Conservation (phyloP, 2,888 invertebrate species). For the Sphaerophoria rueppellii region DNA sequence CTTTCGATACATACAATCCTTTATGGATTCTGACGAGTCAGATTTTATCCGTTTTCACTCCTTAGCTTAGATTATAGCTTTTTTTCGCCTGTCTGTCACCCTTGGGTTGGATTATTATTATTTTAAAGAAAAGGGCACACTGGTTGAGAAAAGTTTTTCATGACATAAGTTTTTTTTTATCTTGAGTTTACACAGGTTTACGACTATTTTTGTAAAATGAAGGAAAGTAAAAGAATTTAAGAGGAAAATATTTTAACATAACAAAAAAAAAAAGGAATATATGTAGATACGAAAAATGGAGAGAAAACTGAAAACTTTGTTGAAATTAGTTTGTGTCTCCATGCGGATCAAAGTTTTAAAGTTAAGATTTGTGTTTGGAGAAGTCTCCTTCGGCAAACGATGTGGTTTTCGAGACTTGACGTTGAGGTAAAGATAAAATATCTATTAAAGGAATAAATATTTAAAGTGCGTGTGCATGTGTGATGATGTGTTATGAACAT, state of each 20-base stretch:
- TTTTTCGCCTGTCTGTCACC: not conserved
- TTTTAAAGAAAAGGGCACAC: not conserved
- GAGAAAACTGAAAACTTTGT: slow-evolving; percentile 35
- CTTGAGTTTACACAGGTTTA: slow-evolving; percentile 16
- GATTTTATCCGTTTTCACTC: not conserved
- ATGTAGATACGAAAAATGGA: not conserved
- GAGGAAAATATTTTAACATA: slow-evolving; percentile 18
- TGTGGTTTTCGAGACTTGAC: not conserved
- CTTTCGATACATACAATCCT: slow-evolving; percentile 10
- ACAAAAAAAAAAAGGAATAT: no score
- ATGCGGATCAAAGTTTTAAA: slow-evolving; percentile 51
- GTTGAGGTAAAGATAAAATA: not conserved
- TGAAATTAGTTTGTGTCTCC: slow-evolving; percentile 57
- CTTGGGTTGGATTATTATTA: not conserved
- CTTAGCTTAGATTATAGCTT: no score
- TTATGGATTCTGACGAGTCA: slow-evolving; percentile 24
- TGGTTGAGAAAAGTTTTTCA: slow-evolving; percentile 28
- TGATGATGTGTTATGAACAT: not conserved
- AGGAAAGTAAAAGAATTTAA: slow-evolving; percentile 21
- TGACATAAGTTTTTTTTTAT: slow-evolving; percentile 11
- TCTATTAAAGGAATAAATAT: slow-evolving; percentile 2
- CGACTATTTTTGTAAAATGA: slow-evolving; percentile 26
- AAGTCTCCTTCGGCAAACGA: slow-evolving; percentile 5
- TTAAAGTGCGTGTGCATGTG: not conserved
- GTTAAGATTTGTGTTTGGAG: slow-evolving; percentile 41